Conservation (phyloP, 35 echinoderm and acorn worm species). For the Heliocidaris tuberculata region DNA sequence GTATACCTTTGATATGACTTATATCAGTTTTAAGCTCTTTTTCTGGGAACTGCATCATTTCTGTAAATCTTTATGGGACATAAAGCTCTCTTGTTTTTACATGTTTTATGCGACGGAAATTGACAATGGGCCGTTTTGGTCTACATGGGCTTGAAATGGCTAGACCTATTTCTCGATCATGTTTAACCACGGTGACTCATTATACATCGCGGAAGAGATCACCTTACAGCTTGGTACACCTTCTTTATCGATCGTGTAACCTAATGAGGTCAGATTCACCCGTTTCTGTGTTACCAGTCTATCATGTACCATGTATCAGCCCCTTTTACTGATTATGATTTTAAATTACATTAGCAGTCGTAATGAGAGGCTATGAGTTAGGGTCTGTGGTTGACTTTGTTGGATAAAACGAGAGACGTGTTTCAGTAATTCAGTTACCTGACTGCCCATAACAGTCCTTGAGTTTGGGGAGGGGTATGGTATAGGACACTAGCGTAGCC, state of each 20-base stretch:
- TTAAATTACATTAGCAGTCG: background rate
- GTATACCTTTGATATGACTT: background rate
- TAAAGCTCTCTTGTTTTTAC: background rate
- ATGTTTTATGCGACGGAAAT: background rate
- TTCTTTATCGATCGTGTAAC: slow-evolving; percentile 11
- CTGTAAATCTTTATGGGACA: background rate
- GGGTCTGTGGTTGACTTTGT: background rate
- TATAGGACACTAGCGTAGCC: background rate
- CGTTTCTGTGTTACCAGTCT: background rate
- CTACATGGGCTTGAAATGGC: background rate
- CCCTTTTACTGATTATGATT: background rate
- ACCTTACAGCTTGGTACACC: background rate
- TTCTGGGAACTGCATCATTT: slow-evolving; percentile 2
- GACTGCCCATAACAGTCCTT: background rate
- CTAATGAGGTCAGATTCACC: background rate
- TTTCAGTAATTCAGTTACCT: background rate
- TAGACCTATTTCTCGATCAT: background rate
- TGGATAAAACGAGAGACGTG: background rate
- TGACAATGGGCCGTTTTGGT: background rate
- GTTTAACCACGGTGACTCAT: background rate
- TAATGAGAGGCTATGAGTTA: background rate
- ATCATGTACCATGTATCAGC: background rate
- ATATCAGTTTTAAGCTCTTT: background rate
- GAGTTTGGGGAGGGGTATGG: background rate
- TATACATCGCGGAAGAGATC: background rate